Percentiles rank a stretch among this genome's conserved stretches.
Conservation (phyloP, 2,797 vertebrate species). For the Champsocephalus esox region DNA sequence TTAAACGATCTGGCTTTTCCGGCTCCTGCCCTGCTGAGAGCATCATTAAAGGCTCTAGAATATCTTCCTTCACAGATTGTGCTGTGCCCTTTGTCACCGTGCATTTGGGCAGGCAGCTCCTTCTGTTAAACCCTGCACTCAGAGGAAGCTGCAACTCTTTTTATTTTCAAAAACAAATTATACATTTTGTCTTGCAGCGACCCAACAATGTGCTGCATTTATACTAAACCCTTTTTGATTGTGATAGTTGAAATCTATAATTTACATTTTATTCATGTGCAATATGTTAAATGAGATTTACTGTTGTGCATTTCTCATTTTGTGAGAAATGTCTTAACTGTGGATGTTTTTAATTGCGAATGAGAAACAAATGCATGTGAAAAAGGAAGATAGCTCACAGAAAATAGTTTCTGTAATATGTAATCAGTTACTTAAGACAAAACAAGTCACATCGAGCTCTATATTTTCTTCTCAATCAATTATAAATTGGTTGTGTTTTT, state of each 20-base stretch:
- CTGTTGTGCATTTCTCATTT: neutral
- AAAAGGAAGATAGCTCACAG: constrained; percentile 4
- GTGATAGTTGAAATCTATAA: neutral
- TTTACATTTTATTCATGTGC: neutral
- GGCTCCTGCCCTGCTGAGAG: constrained; percentile 48
- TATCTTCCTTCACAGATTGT: constrained; percentile 52
- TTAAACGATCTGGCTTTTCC: constrained; percentile 46
- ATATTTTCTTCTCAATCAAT: neutral
- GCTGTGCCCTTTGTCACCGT: constrained; percentile 51
- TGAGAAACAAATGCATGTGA: neutral
- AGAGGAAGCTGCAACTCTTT: constrained; percentile 15
- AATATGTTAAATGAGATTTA: neutral
- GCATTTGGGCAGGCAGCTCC: constrained; percentile 38
- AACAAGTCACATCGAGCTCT: neutral
- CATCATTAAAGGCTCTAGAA: constrained; percentile 65
- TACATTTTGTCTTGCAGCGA: constrained; percentile 16
- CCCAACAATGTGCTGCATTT: neutral
- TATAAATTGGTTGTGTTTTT: neutral
- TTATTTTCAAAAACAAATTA: constrained; percentile 32
- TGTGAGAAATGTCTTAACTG: neutral
- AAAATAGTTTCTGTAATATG: constrained; percentile 7
- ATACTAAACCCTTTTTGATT: constrained; percentile 6
- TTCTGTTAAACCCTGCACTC: constrained; percentile 26
- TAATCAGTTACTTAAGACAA: neutral
- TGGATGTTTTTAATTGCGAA: constrained; percentile 5